Percentiles rank a stretch among this genome's conserved stretches.
phyloP scores from a whole-genome alignment of 2,113 vertebrate genomes.

The Himantopus leucocephalus region DNA sequence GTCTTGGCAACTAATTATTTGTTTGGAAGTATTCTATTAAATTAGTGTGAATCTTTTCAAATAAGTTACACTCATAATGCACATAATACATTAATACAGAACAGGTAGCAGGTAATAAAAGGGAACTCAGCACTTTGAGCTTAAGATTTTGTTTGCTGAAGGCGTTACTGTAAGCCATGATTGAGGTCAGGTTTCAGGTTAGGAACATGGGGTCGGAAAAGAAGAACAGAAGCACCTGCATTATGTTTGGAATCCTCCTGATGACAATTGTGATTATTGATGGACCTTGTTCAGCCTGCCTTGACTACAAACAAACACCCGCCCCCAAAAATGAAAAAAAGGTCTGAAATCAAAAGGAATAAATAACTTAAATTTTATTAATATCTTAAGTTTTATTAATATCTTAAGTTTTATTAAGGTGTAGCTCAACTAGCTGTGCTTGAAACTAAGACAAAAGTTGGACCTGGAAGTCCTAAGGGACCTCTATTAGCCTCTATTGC shows the following conservation, averaged over 20 bases:
- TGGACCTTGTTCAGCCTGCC: neutral
- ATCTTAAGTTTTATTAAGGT: neutral
- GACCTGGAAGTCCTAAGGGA: neutral
- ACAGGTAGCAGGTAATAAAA: neutral
- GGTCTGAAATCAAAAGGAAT: neutral
- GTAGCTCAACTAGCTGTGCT: neutral
- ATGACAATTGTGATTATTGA: neutral
- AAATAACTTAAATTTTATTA: neutral
- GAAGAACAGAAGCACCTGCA: neutral
- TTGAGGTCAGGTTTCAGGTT: accelerated
- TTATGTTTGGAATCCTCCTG: neutral
- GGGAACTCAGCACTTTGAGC: neutral
- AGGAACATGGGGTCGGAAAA: accelerated
- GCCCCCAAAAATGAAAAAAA: neutral
- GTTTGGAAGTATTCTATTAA: neutral
- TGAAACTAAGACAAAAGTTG: neutral
- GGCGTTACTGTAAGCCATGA: neutral
- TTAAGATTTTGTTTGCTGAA: neutral
- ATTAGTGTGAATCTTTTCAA: neutral
- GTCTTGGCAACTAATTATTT: neutral
- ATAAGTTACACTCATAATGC: neutral
- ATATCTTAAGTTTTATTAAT: neutral
- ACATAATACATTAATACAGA: neutral
- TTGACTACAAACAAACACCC: neutral
- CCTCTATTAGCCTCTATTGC: neutral